phyloP scores from a whole-genome alignment of 2,113 vertebrate genomes.

The Agelaius phoeniceus region DNA sequence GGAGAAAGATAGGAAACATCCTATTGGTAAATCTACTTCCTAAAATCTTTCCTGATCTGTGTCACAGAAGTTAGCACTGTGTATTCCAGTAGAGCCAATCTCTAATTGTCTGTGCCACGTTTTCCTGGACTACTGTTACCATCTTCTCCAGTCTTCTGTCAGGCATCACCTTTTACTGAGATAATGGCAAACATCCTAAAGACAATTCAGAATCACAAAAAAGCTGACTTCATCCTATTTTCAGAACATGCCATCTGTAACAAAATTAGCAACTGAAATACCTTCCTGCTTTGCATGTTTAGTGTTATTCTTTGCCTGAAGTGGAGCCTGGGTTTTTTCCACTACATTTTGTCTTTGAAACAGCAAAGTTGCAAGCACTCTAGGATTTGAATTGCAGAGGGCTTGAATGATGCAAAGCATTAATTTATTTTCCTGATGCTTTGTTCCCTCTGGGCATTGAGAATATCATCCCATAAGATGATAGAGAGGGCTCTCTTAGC shows the following conservation, averaged over 20 bases:
- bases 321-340: not conserved
- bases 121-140: not conserved
- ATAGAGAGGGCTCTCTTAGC: not conserved
- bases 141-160: not conserved
- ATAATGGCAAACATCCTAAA: not conserved
- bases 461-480: not conserved
- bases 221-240: not conserved
- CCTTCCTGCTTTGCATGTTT: not conserved
- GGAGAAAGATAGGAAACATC: not conserved
- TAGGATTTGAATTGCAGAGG: not conserved
- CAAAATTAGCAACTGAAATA: not conserved
- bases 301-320: not conserved
- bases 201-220: not conserved
- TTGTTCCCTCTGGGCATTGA: not conserved
- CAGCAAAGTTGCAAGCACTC: not conserved
- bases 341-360: not conserved
- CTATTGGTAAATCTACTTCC: not conserved
- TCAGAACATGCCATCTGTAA: not conserved
- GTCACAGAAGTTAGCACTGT: not conserved
- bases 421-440: not conserved
- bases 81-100: not conserved
- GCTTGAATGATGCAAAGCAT: not conserved
- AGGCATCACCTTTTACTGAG: not conserved
- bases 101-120: not conserved
- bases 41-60: not conserved